phyloP scores from a whole-genome alignment of 1,140 invertebrate species.

The Hermatobates lingyangjiaoensis region DNA sequence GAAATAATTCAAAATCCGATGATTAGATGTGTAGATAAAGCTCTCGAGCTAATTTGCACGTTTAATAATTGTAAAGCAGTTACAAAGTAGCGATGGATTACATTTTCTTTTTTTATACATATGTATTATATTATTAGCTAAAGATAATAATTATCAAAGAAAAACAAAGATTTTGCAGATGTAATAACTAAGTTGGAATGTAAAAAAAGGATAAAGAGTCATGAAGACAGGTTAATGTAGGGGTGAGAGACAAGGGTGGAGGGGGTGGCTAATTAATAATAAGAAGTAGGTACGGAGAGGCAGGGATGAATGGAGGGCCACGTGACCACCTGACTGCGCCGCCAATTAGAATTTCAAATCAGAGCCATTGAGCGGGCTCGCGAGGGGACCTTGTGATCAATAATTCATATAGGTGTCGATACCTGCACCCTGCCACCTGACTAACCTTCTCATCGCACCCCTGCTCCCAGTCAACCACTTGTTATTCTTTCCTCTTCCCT shows the following conservation, averaged over 20 bases:
- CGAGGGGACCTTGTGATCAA: slow-evolving; percentile 1
- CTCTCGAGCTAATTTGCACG: no score
- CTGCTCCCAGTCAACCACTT: not conserved
- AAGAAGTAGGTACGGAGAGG: no score
- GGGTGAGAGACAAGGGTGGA: no score
- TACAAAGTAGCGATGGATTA: no score
- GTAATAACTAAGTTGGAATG: not conserved
- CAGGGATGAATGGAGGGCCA: not conserved
- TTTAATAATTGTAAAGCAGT: no score
- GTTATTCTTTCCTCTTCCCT: not conserved
- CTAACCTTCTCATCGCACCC: not conserved
- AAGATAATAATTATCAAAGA: no score
- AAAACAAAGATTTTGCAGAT: not conserved
- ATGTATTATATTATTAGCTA: no score
- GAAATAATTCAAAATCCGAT: no score
- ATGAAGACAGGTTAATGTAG: not conserved
- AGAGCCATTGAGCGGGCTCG: slow-evolving; percentile 8
- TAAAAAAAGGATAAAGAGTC: not conserved
- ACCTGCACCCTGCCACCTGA: not conserved
- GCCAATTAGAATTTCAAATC: slow-evolving; percentile 18
- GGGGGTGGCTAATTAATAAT: no score
- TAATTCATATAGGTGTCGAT: slow-evolving; percentile 7
- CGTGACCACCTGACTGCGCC: not conserved
- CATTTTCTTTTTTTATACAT: no score
- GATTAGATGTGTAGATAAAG: no score